Evolutionary conservation across 2,113 vertebrate genomes (phyloP).

Genomic region (Crocuta crocuta): DNA sequence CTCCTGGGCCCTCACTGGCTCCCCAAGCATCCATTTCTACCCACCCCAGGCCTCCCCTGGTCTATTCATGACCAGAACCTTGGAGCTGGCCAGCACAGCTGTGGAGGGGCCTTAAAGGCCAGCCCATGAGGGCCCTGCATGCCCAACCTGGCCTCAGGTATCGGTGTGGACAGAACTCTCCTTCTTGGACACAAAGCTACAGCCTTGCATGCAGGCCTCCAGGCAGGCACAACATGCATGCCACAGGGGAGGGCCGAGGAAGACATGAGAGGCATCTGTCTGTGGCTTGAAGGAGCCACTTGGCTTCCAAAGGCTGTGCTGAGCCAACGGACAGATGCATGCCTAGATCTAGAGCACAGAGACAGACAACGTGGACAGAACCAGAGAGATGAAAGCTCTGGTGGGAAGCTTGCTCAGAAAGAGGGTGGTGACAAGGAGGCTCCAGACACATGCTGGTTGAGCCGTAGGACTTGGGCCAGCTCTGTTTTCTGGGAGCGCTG

Average conservation of each 20-base stretch:
- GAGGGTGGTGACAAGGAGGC: neutral
- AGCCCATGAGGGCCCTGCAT: neutral
- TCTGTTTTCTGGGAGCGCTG: neutral
- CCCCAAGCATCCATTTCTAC: neutral
- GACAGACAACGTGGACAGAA: constrained; percentile 66
- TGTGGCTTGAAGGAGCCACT: neutral
- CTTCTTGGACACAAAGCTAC: neutral
- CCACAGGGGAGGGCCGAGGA: neutral
- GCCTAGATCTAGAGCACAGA: neutral
- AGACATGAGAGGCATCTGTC: neutral
- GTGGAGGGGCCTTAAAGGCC: neutral
- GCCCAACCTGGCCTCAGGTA: neutral
- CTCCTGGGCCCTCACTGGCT: neutral
- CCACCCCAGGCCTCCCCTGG: neutral
- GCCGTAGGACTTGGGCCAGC: neutral
- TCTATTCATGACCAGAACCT: neutral
- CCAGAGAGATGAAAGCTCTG: neutral
- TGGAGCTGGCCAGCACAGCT: neutral
- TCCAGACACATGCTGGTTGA: neutral
- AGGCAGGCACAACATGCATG: neutral
- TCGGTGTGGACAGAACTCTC: constrained; percentile 83
- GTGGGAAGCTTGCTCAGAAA: neutral
- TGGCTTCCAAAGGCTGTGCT: neutral
- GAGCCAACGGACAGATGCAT: constrained; percentile 51
- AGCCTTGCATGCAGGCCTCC: constrained; percentile 52